These are phyloP conservation scores for Holocentrus rufus DNA, from an alignment of 2,797 vertebrate genomes.

Conservation along the genomic window DNA sequence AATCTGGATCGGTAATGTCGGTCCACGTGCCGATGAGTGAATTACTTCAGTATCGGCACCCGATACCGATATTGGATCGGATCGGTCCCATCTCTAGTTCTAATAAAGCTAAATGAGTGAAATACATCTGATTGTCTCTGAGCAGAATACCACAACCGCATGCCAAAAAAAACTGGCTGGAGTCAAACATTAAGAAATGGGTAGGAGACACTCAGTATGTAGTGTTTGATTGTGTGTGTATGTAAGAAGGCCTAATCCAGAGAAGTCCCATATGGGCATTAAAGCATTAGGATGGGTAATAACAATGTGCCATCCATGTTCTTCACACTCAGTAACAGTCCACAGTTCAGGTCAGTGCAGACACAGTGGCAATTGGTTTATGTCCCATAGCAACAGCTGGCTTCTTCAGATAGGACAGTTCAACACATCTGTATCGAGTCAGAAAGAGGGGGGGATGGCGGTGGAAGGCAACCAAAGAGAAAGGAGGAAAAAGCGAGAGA, in stretches of 20 bases:
- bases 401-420: conserved; percentile 33
- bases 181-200: conserved; percentile 34
- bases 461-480: conserved; percentile 59
- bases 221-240: conserved; percentile 17
- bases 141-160: conserved; percentile 37
- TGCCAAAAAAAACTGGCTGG: conserved; percentile 33
- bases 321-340: conserved; percentile 62
- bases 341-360: conserved; percentile 48
- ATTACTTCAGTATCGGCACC: too few relatives aligned
- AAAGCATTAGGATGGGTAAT: conserved; percentile 53
- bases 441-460: conserved; percentile 40
- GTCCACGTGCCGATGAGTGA: too few relatives aligned
- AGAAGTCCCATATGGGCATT: conserved; percentile 50
- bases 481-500: conserved; percentile 22
- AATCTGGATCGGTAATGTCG: too few relatives aligned
- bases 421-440: conserved; percentile 44
- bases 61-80: too few relatives aligned
- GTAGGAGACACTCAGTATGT: neutral
- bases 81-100: too few relatives aligned
- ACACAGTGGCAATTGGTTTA: conserved; percentile 34
- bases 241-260: conserved; percentile 23
- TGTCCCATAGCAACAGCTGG: conserved; percentile 48
- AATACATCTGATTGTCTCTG: conserved; percentile 67
- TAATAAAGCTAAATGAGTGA: conserved; percentile 55
- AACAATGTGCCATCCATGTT: conserved; percentile 37